phyloP scores from a whole-genome alignment of 2,113 vertebrate genomes.

The Lates calcarifer region DNA sequence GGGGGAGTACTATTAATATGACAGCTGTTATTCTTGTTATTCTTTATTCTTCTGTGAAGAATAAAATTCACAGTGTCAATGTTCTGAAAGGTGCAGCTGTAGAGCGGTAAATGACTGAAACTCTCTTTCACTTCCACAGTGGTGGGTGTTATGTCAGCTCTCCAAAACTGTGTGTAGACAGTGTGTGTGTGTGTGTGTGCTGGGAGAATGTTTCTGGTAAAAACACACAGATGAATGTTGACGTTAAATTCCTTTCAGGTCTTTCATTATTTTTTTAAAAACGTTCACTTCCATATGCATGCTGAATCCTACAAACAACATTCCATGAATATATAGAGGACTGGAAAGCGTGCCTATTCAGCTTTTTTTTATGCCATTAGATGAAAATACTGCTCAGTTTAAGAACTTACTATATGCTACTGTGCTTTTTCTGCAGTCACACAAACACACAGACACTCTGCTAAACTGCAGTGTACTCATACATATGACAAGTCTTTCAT shows the following conservation, averaged over 20 bases:
- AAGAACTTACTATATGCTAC: neutral
- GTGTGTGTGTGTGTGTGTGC: neutral
- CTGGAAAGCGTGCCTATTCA: neutral
- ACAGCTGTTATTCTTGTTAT: slow-evolving; percentile 2
- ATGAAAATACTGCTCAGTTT: neutral
- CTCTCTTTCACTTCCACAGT: neutral
- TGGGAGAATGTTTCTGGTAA: too few relatives aligned
- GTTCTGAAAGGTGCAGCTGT: slow-evolving; percentile 11
- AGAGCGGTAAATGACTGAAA: neutral
- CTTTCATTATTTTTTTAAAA: too few relatives aligned
- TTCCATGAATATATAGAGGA: neutral
- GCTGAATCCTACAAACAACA: neutral
- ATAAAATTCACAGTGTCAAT: slow-evolving; percentile 20
- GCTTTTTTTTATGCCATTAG: neutral
- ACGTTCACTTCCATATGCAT: neutral
- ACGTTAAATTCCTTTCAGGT: too few relatives aligned
- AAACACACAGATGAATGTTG: too few relatives aligned
- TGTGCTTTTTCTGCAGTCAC: neutral
- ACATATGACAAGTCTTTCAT: neutral
- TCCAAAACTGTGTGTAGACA: neutral
- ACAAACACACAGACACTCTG: neutral
- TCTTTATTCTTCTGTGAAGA: slow-evolving; percentile 6
- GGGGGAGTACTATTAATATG: neutral
- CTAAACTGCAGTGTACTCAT: neutral
- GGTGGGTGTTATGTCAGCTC: neutral